phyloP scores from a whole-genome alignment of 2,113 vertebrate species.

The Heterocephalus glaber region DNA sequence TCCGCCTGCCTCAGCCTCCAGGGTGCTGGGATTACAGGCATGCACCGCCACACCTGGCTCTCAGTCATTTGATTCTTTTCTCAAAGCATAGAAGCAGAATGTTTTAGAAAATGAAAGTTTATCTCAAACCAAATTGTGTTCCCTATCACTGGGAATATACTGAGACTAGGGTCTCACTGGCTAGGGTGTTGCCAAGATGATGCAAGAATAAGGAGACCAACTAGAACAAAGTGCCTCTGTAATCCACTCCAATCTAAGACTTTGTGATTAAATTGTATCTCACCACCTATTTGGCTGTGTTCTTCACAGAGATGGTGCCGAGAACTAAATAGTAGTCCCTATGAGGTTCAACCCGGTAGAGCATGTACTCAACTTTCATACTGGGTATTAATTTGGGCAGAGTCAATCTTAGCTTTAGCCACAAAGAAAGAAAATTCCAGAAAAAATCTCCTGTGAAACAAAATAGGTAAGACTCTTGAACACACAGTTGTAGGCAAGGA shows the following conservation, averaged over 20 bases:
- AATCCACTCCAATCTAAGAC: background rate
- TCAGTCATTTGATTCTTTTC: background rate
- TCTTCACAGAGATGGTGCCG: background rate
- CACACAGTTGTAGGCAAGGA: background rate
- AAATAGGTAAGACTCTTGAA: background rate
- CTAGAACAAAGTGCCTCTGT: background rate
- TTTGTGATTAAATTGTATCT: background rate
- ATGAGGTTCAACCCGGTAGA: background rate
- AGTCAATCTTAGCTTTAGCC: background rate
- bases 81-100: background rate
- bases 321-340: background rate
- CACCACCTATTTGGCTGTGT: background rate
- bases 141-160: background rate
- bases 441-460: background rate
- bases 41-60: no score
- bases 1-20: no score
- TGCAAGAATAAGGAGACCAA: background rate
- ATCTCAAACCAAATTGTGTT: background rate
- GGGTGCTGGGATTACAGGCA: no score
- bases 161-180: background rate
- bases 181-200: background rate
- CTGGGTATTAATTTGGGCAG: background rate
- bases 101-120: slow-evolving; percentile 11
- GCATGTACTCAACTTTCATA: background rate
- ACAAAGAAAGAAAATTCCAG: background rate